Evolutionary conservation across 2,888 invertebrate species (phyloP), one percentile per base, ranked within the genome.

Genomic region (Saturnia japonica): DNA sequence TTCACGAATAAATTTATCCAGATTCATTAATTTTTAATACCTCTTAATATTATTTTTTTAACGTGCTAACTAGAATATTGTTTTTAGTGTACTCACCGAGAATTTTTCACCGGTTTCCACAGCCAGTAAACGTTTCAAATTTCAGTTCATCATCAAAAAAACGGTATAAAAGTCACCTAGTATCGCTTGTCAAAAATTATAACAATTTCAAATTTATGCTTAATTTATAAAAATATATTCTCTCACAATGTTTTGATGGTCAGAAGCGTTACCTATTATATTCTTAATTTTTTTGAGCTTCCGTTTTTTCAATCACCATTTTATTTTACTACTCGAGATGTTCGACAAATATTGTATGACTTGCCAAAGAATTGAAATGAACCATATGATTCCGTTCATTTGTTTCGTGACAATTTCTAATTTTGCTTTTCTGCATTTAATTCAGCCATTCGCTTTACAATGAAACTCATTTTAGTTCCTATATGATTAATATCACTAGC

Each of bases 361-460:
- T 91, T 91, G 92, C 90, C 92, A 89, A 90, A 87, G 85, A 88
- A 87, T 88, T 88, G 88, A 90, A 88, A 89, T 85, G 82, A 84
- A 91, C 86, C 93, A 94, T 93, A 93, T 94, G 93, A 91, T 94
- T 91, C 83, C 73, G 74, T 92, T 93, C 92, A 90, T 85, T 93
- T 93, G 91, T 93, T 93, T 86, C 78, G 75, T 89, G 89, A 88
- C 87, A 75, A 81, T 78, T 89, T 89, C 82, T 77, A 85, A 81
- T 84, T 90, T 89, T 86, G 77, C 82, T 60, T 90, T 89, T 89
- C 89, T 72, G 60, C 73, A 64, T 57, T 51, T 45, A n/a, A 64
- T 47, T 51, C 70, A 47, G 70, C 70, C 70, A 70, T 64, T 64
- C 19, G 40, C 64, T 40, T 64, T 40, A 40, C n/a, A 40, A 64